A percentile compares a stretch with the other conserved stretches of the same genome.
Conservation (phyloP, 2,888 invertebrate genomes). For the Epirrita christyi region DNA sequence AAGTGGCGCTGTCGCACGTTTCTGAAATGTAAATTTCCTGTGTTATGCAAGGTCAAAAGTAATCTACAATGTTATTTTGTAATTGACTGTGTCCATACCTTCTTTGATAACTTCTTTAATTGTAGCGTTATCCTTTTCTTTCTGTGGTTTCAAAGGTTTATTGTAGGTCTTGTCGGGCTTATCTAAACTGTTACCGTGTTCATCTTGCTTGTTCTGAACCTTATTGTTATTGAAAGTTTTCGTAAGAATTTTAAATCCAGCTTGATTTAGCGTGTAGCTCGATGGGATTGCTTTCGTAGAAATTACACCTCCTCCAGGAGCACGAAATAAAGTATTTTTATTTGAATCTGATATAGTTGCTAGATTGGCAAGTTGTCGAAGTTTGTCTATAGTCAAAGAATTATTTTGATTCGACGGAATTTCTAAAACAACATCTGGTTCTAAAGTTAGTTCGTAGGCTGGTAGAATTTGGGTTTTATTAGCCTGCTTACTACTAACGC, state of each 20-base stretch:
- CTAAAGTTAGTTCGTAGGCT: conserved; percentile 72
- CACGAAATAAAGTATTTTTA: conserved; percentile 78
- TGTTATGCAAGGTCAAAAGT: not conserved
- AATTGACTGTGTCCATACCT: conserved; percentile 47
- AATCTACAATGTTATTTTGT: not conserved
- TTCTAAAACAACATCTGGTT: conserved; percentile 76
- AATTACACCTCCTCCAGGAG: conserved; percentile 79
- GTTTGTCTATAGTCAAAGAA: conserved; percentile 72
- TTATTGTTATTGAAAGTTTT: conserved; percentile 86
- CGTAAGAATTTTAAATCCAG: conserved; percentile 87
- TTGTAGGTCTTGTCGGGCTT: conserved; percentile 67
- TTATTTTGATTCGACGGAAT: conserved; percentile 73
- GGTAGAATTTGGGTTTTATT: conserved; percentile 75
- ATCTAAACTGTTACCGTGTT: conserved; percentile 61
- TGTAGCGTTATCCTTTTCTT: conserved; percentile 54
- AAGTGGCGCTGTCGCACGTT: conserved; percentile 76
- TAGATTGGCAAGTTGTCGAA: conserved; percentile 83
- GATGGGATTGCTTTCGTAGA: conserved; percentile 86
- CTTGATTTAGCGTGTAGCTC: conserved; percentile 86
- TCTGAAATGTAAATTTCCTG: conserved; percentile 51
- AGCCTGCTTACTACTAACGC: conserved; percentile 78
- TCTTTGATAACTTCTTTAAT: conserved; percentile 49
- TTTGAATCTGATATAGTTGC: conserved; percentile 82
- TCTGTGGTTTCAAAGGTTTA: conserved; percentile 60
- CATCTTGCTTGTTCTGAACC: conserved; percentile 77